phyloP scores from a whole-genome alignment of 2,888 invertebrate species.

The Eilema sororculum region DNA sequence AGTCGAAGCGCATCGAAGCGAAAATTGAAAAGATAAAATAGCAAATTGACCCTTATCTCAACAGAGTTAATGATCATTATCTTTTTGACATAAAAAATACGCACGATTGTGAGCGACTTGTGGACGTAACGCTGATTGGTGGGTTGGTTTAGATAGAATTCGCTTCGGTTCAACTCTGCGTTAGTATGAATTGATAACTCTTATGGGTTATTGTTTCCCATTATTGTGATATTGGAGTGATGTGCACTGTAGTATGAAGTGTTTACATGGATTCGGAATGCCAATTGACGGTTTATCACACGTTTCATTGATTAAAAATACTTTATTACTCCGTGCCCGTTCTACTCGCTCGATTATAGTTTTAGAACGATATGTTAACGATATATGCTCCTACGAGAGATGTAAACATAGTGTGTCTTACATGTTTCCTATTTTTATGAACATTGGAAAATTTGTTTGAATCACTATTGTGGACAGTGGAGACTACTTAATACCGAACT shows the following conservation, averaged over 20 bases:
- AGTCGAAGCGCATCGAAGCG: too few species aligned
- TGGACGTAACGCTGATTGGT: too few species aligned
- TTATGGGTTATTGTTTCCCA: slow-evolving; percentile 19
- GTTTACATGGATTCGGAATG: slow-evolving; percentile 23
- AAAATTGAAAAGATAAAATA: too few species aligned
- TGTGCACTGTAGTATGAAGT: slow-evolving; percentile 36
- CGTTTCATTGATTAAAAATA: slow-evolving; percentile 24
- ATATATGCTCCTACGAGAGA: slow-evolving; percentile 38
- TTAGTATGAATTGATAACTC: not conserved
- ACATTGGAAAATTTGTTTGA: slow-evolving; percentile 38
- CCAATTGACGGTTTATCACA: slow-evolving; percentile 39
- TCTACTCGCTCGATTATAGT: slow-evolving; percentile 34
- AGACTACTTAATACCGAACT: not conserved
- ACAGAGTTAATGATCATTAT: too few species aligned
- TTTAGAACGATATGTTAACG: slow-evolving; percentile 25
- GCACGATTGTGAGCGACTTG: too few species aligned
- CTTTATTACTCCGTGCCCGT: slow-evolving; percentile 20
- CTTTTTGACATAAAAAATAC: too few species aligned
- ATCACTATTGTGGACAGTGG: slow-evolving; percentile 3
- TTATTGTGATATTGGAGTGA: slow-evolving; percentile 48
- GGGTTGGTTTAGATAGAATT: too few species aligned
- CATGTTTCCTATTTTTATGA: slow-evolving; percentile 30
- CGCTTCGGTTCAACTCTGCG: too few species aligned
- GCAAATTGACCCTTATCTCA: too few species aligned
- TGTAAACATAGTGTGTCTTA: slow-evolving; percentile 36